Evolutionary conservation across 2,888 invertebrate species (phyloP).

Genomic region (Amiota mariae): DNA sequence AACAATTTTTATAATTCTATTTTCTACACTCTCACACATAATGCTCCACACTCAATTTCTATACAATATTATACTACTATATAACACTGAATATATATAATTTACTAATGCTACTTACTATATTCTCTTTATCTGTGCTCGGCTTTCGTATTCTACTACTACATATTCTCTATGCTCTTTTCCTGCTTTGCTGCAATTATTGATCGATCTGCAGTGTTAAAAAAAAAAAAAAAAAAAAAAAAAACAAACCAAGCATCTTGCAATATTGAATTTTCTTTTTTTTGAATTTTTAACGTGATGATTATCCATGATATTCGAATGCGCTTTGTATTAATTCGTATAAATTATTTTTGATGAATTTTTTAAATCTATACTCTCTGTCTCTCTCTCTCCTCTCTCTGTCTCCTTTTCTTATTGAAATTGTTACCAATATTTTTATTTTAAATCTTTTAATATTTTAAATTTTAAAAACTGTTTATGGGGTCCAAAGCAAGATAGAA

Average conservation of each 20-base stretch:
- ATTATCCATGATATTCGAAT: not conserved
- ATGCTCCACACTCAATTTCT: constrained; percentile 34
- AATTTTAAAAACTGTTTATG: no score
- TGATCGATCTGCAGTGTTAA: constrained; percentile 10
- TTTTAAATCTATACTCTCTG: not conserved
- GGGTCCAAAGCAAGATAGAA: no score
- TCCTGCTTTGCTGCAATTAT: constrained; percentile 24
- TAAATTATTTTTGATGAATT: not conserved
- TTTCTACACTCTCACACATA: not conserved
- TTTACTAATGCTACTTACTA: not conserved
- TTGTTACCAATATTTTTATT: no score
- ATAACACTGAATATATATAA: constrained; percentile 7
- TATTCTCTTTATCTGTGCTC: constrained; percentile 7
- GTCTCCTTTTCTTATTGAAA: not conserved
- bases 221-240: constrained; percentile 2
- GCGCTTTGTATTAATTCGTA: not conserved
- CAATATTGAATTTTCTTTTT: constrained; percentile 16
- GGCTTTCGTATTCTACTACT: constrained; percentile 10
- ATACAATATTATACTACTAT: constrained; percentile 44
- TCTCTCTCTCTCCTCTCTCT: not conserved
- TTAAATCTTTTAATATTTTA: no score
- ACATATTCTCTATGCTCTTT: constrained; percentile 10
- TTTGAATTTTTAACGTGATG: constrained; percentile 2
- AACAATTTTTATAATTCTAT: not conserved
- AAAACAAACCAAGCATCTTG: constrained; percentile 9